These are phyloP conservation scores for Halcyon malimbica DNA, from an alignment of 2,113 vertebrate species.

Conservation along the genomic window DNA sequence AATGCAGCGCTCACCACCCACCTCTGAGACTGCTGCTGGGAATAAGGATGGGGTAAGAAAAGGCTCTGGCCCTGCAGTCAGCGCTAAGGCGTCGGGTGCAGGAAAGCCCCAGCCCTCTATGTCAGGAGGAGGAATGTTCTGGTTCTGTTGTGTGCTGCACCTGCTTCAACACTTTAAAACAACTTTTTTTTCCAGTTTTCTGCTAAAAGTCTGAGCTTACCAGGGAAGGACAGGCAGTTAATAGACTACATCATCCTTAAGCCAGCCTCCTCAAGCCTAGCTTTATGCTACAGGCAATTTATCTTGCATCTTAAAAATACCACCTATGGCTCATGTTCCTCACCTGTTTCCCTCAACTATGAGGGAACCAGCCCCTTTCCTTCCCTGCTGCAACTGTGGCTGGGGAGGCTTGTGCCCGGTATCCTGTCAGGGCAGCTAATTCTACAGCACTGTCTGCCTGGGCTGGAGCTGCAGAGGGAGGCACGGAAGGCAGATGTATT, in stretches of 20 bases:
- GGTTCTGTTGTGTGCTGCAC: neutral
- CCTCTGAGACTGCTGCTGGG: neutral
- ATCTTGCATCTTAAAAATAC: neutral
- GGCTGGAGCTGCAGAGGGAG: neutral
- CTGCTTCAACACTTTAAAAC: neutral
- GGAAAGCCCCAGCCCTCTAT: neutral
- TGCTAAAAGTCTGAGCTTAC: neutral
- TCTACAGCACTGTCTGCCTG: fast-evolving
- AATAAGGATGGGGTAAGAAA: neutral
- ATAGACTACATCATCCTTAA: neutral
- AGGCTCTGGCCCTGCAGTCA: neutral
- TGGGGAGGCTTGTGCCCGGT: neutral
- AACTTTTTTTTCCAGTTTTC: too few species aligned
- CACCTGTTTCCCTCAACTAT: neutral
- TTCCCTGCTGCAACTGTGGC: neutral
- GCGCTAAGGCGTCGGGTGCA: neutral
- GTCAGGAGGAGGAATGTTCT: neutral
- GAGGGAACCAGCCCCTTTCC: neutral
- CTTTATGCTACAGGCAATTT: neutral
- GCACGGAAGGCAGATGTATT: fast-evolving
- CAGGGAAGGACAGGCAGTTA: neutral
- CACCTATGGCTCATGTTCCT: neutral
- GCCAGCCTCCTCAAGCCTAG: neutral
- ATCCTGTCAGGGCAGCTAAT: neutral
- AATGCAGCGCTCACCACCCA: neutral